A percentile compares a stretch with the other conserved stretches of the same genome.
Conservation (phyloP, 2,888 invertebrate genomes). For the Blastobasis lacticolella region DNA sequence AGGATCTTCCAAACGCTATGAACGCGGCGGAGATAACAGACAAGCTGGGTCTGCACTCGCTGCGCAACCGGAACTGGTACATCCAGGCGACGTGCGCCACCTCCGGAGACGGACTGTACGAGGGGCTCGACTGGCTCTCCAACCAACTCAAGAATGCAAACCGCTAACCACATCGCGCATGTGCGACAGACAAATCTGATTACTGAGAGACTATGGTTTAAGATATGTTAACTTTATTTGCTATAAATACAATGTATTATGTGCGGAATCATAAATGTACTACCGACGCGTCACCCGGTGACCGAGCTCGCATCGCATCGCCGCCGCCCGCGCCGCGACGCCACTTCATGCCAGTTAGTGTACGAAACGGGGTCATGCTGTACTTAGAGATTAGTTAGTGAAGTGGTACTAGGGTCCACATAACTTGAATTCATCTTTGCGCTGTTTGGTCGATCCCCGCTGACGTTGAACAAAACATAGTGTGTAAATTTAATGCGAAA, state of each 20-base stretch:
- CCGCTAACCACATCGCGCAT: slow-evolving; percentile 80
- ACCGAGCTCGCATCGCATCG: slow-evolving; percentile 49
- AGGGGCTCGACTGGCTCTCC: slow-evolving; percentile 99
- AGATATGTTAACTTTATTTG: slow-evolving; percentile 75
- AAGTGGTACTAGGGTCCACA: slow-evolving; percentile 35
- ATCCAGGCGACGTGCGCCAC: slow-evolving; percentile 99
- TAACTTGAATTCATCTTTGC: slow-evolving; percentile 25
- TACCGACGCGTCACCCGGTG: slow-evolving; percentile 56
- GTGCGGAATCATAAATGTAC: slow-evolving; percentile 69
- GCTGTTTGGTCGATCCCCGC: slow-evolving; percentile 56
- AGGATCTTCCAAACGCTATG: slow-evolving; percentile 99
- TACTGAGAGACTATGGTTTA: slow-evolving; percentile 73
- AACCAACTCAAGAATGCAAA: slow-evolving; percentile 99
- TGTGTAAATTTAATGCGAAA: slow-evolving; percentile 67
- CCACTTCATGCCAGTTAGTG: slow-evolving; percentile 17
- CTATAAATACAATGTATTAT: slow-evolving; percentile 71
- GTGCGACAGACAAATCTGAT: slow-evolving; percentile 58
- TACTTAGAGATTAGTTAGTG: slow-evolving; percentile 20
- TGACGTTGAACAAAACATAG: slow-evolving; percentile 69
- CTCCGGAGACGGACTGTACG: slow-evolving; percentile 98
- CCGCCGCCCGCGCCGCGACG: slow-evolving; percentile 16
- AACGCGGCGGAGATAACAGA: slow-evolving; percentile 99
- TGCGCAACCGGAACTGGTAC: slow-evolving; percentile 98
- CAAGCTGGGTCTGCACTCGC: slow-evolving; percentile 97
- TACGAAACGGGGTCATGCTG: slow-evolving; percentile 27